Evolutionary conservation across 2,888 invertebrate genomes (phyloP), one percentile per base, ranked within the genome.

Genomic region (Ditylenchus weischeri): DNA sequence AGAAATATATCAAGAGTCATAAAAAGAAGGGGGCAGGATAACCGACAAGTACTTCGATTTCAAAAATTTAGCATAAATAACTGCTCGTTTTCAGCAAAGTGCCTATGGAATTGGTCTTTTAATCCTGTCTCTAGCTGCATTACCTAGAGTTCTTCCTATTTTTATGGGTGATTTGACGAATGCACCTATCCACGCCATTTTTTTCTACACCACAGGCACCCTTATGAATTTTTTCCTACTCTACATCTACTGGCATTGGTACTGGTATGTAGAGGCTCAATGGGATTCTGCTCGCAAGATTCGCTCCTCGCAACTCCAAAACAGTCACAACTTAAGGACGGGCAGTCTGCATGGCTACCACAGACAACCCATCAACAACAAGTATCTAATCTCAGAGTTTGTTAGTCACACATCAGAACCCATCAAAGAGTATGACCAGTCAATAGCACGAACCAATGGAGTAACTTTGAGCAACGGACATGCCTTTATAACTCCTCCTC

Each of bases 231-330:
- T 80, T 60, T 77, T 80, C 66, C 13, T 23, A 78, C 64, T 80
- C 21, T 77, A 76, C 74, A 73, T 80, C 63, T 78, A 75, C 64
- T 81, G 76, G 76, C 80, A 81, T 69, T 81, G 78, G 78, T 67
- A 67, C 50, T 67, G 67, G 64, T 54, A 64, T 29, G 60, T 64
- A 19, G 61, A 60, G 18, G 19, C 69, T 23, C 29, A 49, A 38
- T 61, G 69, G 69, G 69, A 64, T 59, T 71, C 71, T 36, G 71
- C 71, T 10, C 58, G 71, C 10, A 71, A 71, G 62, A 58, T 71
- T 43, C 69, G 71, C 21, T 23, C 21, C 54, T 23, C 54, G 1
- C 54, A 29, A 54, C 54, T 54, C 15, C 23, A 54, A 18, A 21
- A 54, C 7, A 54, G 54, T n/a, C 54, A 54, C n/a, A 54, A 29